phyloP scores from a whole-genome alignment of 1,140 invertebrate genomes.

The Gonatopus flavifemur region DNA sequence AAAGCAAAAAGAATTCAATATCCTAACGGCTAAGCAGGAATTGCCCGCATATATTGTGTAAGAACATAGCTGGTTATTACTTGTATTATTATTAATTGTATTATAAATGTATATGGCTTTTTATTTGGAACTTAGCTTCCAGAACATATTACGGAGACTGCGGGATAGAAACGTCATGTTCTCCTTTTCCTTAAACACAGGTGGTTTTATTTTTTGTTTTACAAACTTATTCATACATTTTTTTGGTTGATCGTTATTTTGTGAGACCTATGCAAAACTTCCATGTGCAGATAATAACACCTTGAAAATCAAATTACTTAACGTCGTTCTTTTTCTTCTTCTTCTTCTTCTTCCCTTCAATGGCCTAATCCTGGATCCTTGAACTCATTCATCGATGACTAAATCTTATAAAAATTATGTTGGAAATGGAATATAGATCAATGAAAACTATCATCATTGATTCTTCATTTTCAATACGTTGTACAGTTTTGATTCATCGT shows the following conservation, averaged over 20 bases:
- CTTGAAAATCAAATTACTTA: slow-evolving; percentile 35
- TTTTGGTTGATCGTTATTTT: slow-evolving; percentile 40
- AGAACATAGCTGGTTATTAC: slow-evolving; percentile 28
- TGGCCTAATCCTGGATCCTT: too few species aligned
- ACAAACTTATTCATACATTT: slow-evolving; percentile 40
- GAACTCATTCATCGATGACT: too few species aligned
- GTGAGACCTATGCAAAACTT: slow-evolving; percentile 48
- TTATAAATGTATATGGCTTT: slow-evolving; percentile 17
- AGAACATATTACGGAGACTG: neutral
- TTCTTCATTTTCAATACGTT: too few species aligned
- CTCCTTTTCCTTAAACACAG: too few species aligned
- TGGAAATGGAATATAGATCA: too few species aligned
- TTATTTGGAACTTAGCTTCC: slow-evolving; percentile 1
- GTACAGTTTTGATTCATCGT: too few species aligned
- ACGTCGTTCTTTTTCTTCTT: slow-evolving; percentile 1
- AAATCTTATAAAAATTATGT: too few species aligned
- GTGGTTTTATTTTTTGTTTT: too few species aligned
- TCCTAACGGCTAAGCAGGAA: too few species aligned
- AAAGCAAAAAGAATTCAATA: too few species aligned
- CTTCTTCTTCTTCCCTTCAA: neutral
- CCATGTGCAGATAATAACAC: slow-evolving; percentile 56
- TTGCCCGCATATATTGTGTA: too few species aligned
- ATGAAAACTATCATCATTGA: too few species aligned
- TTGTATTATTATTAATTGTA: slow-evolving; percentile 32
- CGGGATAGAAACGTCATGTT: neutral